Base-by-base conservation (phyloP, 2,888 invertebrate species). In the Cerastoderma edule region DNA sequence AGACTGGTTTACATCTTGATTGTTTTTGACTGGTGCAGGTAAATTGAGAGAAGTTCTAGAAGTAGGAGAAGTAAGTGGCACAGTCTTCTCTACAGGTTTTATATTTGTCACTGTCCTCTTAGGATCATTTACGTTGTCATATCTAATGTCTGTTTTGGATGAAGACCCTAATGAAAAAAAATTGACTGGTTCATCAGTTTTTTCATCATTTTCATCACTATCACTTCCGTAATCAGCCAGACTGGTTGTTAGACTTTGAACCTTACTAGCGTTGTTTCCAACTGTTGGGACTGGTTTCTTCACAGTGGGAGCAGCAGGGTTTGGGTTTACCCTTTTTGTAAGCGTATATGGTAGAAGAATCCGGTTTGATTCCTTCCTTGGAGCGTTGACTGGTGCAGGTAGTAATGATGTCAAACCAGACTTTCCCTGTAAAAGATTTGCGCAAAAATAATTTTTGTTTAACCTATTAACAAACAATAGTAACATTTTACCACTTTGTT, bases 301-400 rank as follows among this genome's bases (percentile, higher is more conserved):
- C 13, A 30, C 39, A 10, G 50, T 64, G 50, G 33, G n/a, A 56
- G 46, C 19, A n/a, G 48, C 56, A 19, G 67, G 32, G 4, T 24
- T 64, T 8, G 63, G 73, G 30, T 72, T 78, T n/a, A 67, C 54
- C 76, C 80, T 81, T 63, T 75, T 72, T 33, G 70, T 82, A 10
- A 90, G 80, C 0, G 86, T 76, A 57, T 89, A 83, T 24, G 90
- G 89, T 30, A 89, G 67, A 22, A 91, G 81, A 6, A 87, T 83
- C 53, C 91, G 80, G 60, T 89, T 88, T 6, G 84, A 57, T 73
- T 89, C 88, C 68, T 91, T 91, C 67, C 78, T 86, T 6, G 84
- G 72, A 16, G 85, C 80, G 78, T 90, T 87, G 8, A 86, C 78
- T 24, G 91, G 91, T 8, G 87, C 80, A 27, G 91, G 91, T 24